Conservation (phyloP, 2,113 vertebrate species). For the Meriones unguiculatus region DNA sequence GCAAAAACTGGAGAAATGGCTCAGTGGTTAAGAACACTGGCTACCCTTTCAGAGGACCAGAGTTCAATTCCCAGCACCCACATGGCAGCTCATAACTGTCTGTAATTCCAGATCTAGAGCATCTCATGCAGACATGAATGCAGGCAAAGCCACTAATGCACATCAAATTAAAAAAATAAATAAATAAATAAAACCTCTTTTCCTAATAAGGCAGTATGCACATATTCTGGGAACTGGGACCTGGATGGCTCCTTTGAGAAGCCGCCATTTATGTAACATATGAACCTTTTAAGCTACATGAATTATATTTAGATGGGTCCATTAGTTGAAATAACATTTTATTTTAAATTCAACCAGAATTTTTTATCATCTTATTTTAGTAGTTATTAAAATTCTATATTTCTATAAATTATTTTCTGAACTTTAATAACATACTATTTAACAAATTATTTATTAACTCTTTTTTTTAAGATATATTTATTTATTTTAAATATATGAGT, state of each 20-base stretch:
- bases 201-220: background rate
- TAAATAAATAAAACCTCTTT: background rate
- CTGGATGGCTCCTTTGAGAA: background rate
- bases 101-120: too few species aligned
- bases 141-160: too few species aligned
- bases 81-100: too few species aligned
- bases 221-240: background rate
- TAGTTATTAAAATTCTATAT: slow-evolving; percentile 46
- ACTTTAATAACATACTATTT: background rate
- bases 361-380: slow-evolving; percentile 53
- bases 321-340: slow-evolving; percentile 33
- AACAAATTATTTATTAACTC: slow-evolving; percentile 38
- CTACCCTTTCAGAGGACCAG: too few species aligned
- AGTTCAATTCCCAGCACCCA: too few species aligned
- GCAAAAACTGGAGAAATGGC: background rate
- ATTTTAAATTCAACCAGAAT: slow-evolving; percentile 37
- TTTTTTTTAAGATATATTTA: too few species aligned
- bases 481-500: too few species aligned
- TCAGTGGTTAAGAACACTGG: too few species aligned
- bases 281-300: background rate
- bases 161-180: too few species aligned
- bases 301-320: slow-evolving; percentile 16
- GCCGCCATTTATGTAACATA: background rate
- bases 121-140: too few species aligned
- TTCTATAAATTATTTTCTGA: slow-evolving; percentile 56